Evolutionary conservation across 2,113 vertebrate species (phyloP), one percentile per base, ranked within the genome.

Genomic region (Sphyrna mokarran): DNA sequence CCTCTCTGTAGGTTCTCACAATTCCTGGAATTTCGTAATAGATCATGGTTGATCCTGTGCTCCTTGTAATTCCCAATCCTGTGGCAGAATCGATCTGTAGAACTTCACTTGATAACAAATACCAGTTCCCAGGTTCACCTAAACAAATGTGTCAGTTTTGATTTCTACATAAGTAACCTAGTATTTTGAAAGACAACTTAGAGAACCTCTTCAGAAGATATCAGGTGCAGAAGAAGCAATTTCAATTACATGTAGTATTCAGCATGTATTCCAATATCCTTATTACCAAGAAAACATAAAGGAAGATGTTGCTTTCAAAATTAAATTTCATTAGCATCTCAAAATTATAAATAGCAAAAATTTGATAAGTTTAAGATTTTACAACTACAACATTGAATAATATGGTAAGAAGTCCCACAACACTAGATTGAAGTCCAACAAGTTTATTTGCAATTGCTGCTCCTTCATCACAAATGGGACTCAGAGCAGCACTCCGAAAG

Each of bases 1-100:
- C 98, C 97, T 98, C 97, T 97, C 97, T 96, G 23, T 97, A 97
- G 11, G 97, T 97, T 96, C 96, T 97, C 87, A 97, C 97, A 18
- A 96, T 95, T 95, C 97, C 97, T 37, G 97, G 97, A 76, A 97
- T 97, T 54, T 97, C 96, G 89, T 98, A 96, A 96, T 97, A 98
- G 83, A 98, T 72, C 0, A 96, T 96, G 93, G 96, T 96, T 72
- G 95, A 97, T 96, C 97, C 97, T 40, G 96, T 94, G 83, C 96
- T 96, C 96, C 96, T 97, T 58, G 97, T 97, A 69, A 98, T 96
- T 63, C 96, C 97, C 26, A 97, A 97, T 69, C 97, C 97, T 13
- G 97, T 97, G 90, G 90, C 78, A 18, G 22, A 22, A 68, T 98
- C 97, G 87, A 96, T 96, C 43, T 97, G 96, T 2, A 98, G 96